Percentiles rank a stretch among this genome's conserved stretches.
These are phyloP conservation scores for Antennarius striatus DNA, from an alignment of 2,113 vertebrate species.

Conservation along the genomic window DNA sequence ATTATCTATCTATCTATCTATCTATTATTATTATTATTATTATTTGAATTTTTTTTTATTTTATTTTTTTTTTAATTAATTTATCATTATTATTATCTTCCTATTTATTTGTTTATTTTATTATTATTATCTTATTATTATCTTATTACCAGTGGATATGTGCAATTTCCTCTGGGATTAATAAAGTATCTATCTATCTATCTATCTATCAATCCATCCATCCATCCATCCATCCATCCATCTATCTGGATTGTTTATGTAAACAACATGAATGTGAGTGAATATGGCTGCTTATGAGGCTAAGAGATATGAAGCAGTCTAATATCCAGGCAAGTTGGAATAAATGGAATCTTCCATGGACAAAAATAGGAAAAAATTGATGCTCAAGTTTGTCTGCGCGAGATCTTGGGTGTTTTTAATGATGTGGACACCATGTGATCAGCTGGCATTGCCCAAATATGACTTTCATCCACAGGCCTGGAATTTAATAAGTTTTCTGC, in stretches of 20 bases:
- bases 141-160: too few relatives aligned
- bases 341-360: constrained; percentile 21
- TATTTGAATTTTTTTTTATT: too few relatives aligned
- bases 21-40: too few relatives aligned
- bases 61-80: too few relatives aligned
- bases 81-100: too few relatives aligned
- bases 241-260: constrained; percentile 4
- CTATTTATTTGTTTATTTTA: too few relatives aligned
- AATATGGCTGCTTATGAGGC: constrained; percentile 15
- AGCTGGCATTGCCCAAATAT: not conserved
- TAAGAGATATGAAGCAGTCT: constrained; percentile 11
- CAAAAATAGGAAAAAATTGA: not conserved
- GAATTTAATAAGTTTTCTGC: constrained; percentile 47
- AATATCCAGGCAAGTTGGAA: constrained; percentile 13
- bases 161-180: too few relatives aligned
- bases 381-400: not conserved
- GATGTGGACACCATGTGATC: constrained; percentile 1
- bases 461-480: constrained; percentile 16
- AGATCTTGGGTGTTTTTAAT: constrained; percentile 12
- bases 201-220: too few relatives aligned
- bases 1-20: too few relatives aligned
- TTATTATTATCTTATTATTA: too few relatives aligned
- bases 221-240: too few relatives aligned
- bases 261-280: not conserved
- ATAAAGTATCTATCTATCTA: too few relatives aligned